phyloP scores from a whole-genome alignment of 2,113 vertebrate genomes.

The Machaerirhynchus nigripectus region DNA sequence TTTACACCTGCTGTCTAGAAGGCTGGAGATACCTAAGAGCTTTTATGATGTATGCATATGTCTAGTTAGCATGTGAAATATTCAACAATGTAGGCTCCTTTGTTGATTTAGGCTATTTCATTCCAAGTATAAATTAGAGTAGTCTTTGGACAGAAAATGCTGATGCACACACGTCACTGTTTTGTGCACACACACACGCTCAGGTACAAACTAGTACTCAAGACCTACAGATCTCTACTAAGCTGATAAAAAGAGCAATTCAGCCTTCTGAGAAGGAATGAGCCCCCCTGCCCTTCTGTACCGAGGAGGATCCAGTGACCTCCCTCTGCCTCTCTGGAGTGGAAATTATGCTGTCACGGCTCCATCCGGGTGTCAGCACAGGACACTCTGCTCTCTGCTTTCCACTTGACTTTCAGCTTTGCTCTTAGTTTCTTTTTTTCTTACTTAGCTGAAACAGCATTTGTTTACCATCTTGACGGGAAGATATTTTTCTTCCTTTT shows the following conservation, averaged over 20 bases:
- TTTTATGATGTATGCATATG: neutral
- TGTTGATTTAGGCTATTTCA: neutral
- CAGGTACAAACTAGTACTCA: neutral
- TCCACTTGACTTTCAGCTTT: neutral
- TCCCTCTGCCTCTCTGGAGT: neutral
- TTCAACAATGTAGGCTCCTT: neutral
- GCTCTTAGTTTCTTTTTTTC: neutral
- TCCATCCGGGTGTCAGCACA: neutral
- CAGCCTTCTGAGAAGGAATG: neutral
- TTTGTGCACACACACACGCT: neutral
- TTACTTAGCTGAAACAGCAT: neutral
- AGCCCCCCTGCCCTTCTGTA: neutral
- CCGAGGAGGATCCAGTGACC: neutral
- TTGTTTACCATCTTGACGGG: neutral
- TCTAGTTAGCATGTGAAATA: neutral
- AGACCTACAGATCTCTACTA: neutral
- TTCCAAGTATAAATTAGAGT: neutral
- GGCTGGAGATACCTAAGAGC: neutral
- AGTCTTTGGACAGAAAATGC: neutral
- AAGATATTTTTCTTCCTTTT: neutral
- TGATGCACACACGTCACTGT: neutral
- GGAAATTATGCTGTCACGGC: rapidly evolving
- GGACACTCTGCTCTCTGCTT: neutral
- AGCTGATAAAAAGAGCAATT: neutral
- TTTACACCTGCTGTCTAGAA: neutral